Evolutionary conservation across 2,888 invertebrate species (phyloP), one percentile per base, ranked within the genome.

Genomic region (Rhabditoides inermis): DNA sequence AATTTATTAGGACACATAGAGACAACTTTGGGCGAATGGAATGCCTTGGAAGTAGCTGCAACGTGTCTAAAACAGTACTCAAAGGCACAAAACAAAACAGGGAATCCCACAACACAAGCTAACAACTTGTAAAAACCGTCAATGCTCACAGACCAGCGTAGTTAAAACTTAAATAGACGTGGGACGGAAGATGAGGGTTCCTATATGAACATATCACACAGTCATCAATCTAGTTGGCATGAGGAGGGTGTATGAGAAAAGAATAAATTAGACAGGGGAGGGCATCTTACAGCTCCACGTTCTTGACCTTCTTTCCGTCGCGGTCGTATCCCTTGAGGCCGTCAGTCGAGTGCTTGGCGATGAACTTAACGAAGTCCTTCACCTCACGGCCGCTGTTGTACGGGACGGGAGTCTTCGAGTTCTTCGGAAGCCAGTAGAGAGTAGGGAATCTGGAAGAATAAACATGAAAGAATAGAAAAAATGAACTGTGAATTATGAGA

Each of bases 291-390:
- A 73, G 54, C 49, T 74, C 73, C 39, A 66, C 58, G 77, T 85
- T 84, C 68, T 68, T 67, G 41, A 40, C 45, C 69, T 80, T 77
- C 76, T 83, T 82, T 72, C 95, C 95, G 75, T 84, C 86, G 63
- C 90, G 84, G 80, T 88, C 88, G 78, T 82, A 92, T 59, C 86
- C 86, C 68, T 85, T 87, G 71, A 99, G 84, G 76, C 88, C 90
- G 61, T 84, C 82, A 48, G 89, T 88, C 15, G 95, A 84, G 66
- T 94, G 87, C 77, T 88, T 86, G 45, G 95, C 85, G 69, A 98
- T 86, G 81, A 88, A 98, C 77, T 89, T 88, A 64, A 98, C 72
- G 79, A 98, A 94, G 78, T 95, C 95, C 59, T 91, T 86, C 5
- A 89, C 80, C 68, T 89, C 87, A 55, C 98, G 86, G 2, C 91